Evolutionary conservation across 2,888 invertebrate genomes (phyloP).

Genomic region (Zhengitettix transpicula): DNA sequence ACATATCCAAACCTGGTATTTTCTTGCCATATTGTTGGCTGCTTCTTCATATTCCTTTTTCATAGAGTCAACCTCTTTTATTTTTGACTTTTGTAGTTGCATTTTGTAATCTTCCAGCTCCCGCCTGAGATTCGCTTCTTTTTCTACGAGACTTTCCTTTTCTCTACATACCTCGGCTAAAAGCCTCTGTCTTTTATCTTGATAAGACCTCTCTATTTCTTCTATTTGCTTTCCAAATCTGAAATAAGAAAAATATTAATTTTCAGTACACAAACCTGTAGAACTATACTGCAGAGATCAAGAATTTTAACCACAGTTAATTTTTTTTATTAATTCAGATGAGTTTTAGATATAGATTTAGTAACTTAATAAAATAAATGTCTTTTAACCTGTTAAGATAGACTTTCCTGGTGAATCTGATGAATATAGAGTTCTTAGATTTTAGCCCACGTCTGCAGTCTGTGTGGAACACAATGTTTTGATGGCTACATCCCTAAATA

Average conservation of each 20-base stretch:
- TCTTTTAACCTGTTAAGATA: too few relatives aligned
- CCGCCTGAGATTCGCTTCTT: constrained; percentile 8
- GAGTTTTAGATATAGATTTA: too few relatives aligned
- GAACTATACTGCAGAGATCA: too few relatives aligned
- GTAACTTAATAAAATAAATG: too few relatives aligned
- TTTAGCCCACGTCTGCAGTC: too few relatives aligned
- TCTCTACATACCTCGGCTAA: constrained; percentile 30
- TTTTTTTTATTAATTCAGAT: too few relatives aligned
- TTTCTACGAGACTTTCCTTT: constrained; percentile 23
- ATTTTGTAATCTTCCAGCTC: constrained; percentile 15
- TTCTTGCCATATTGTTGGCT: constrained; percentile 28
- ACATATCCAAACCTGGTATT: constrained; percentile 21
- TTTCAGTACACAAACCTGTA: too few relatives aligned
- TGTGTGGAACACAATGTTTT: too few relatives aligned
- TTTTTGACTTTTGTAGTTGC: constrained; percentile 13
- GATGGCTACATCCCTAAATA: too few relatives aligned
- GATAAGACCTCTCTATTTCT: constrained; percentile 35
- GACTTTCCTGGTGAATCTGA: too few relatives aligned
- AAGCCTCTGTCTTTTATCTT: constrained; percentile 34
- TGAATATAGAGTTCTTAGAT: too few relatives aligned
- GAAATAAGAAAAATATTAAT: not conserved
- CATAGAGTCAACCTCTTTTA: constrained; percentile 27
- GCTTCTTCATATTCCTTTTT: constrained; percentile 33
- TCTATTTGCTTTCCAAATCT: constrained; percentile 37
- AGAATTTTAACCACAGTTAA: too few relatives aligned